Evolutionary conservation across 1,140 invertebrate species (phyloP).

Genomic region (Littorina saxatilis): DNA sequence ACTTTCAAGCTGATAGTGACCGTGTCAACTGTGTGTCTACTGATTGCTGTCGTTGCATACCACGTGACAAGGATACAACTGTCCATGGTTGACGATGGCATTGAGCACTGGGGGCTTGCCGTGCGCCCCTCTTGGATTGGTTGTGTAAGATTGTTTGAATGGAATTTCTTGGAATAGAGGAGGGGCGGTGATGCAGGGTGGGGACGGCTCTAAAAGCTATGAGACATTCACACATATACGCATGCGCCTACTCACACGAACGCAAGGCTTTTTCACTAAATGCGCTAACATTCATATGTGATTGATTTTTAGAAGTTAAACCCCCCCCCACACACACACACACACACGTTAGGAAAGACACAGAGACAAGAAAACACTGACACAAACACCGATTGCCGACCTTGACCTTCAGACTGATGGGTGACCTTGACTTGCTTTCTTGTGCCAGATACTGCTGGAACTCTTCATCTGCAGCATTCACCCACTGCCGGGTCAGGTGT

Average conservation of each 20-base stretch:
- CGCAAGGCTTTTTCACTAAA: no score
- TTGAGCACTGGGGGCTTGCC: conserved; percentile 53
- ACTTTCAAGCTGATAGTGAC: conserved; percentile 81
- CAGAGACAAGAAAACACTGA: background rate
- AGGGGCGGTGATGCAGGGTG: no score
- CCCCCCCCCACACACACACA: background rate
- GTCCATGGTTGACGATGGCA: conserved; percentile 58
- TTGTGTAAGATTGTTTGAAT: background rate
- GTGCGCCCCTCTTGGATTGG: background rate
- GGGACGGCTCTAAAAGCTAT: no score
- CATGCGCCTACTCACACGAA: no score
- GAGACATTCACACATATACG: no score
- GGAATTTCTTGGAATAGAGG: no score
- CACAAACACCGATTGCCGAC: background rate
- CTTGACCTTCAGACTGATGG: background rate
- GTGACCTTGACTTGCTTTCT: conserved; percentile 23
- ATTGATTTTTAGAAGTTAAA: no score
- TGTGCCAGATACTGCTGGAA: conserved; percentile 57
- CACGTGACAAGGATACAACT: conserved; percentile 65
- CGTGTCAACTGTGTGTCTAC: conserved; percentile 66
- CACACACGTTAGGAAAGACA: background rate
- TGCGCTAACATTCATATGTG: no score
- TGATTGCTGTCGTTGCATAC: conserved; percentile 63
- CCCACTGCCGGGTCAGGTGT: conserved; percentile 66
- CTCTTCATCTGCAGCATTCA: conserved; percentile 66